Conservation (phyloP, 2,113 vertebrate species). For the Cyrtonyx montezumae region DNA sequence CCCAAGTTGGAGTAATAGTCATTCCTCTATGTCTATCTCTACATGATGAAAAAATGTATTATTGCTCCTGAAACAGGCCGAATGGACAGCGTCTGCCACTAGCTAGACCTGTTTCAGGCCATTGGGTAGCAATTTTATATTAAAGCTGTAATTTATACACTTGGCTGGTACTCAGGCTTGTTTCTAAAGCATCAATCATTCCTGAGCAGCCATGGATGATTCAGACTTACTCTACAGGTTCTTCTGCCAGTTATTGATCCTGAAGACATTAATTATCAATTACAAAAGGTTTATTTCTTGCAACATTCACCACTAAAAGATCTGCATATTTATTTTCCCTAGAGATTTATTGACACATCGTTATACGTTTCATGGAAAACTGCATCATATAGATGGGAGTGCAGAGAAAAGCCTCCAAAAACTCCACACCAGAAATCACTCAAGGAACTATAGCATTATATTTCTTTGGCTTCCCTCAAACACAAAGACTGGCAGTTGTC, state of each 20-base stretch:
- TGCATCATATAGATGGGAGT: constrained; percentile 49
- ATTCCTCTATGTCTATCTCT: background rate
- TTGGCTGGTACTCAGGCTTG: constrained; percentile 60
- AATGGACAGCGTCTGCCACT: background rate
- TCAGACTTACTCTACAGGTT: constrained; percentile 62
- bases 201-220: constrained; percentile 68
- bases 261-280: constrained; percentile 82
- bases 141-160: constrained; percentile 71
- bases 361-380: constrained; percentile 73
- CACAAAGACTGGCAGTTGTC: background rate
- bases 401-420: constrained; percentile 67
- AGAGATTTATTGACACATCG: constrained; percentile 77
- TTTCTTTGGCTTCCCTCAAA: constrained; percentile 55
- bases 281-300: constrained; percentile 79
- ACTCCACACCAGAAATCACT: constrained; percentile 60
- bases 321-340: constrained; percentile 76
- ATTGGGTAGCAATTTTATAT: constrained; percentile 16
- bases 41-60: background rate
- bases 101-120: constrained; percentile 14
- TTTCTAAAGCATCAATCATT: constrained; percentile 75
- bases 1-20: background rate
- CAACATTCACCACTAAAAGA: constrained; percentile 68
- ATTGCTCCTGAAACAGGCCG: background rate
- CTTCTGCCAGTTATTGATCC: constrained; percentile 80
- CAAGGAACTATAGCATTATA: constrained; percentile 26